Conservation (phyloP, 1,140 invertebrate species). For the Cataglyphis hispanica region DNA sequence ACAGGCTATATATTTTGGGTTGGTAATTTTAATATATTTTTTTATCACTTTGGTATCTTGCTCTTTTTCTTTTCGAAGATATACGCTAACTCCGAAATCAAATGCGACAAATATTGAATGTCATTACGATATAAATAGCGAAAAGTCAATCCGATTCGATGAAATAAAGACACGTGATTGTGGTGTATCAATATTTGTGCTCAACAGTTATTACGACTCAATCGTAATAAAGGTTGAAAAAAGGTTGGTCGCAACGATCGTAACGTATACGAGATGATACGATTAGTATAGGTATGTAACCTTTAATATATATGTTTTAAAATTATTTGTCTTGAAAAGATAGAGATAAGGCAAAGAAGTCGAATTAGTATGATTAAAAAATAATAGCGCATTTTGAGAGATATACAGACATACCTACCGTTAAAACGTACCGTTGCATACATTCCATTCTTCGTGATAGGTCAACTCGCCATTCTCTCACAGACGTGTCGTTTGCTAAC, state of each 20-base stretch:
- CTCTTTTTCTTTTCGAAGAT: neutral
- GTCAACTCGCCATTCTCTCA: slow-evolving; percentile 83
- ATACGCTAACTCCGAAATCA: neutral
- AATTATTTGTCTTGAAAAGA: slow-evolving; percentile 9
- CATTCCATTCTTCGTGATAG: slow-evolving; percentile 82
- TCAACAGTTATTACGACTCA: neutral
- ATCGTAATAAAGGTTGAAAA: neutral
- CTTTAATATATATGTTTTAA: slow-evolving; percentile 13
- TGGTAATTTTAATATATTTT: slow-evolving; percentile 11
- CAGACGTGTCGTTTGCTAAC: slow-evolving; percentile 64
- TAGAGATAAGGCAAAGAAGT: neutral
- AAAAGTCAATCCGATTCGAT: neutral
- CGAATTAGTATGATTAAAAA: neutral
- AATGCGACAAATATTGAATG: neutral
- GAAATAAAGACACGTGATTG: neutral
- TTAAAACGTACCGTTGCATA: slow-evolving; percentile 78
- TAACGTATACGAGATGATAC: slow-evolving; percentile 32
- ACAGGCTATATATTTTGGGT: slow-evolving; percentile 2
- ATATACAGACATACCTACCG: slow-evolving; percentile 2
- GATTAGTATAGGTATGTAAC: slow-evolving; percentile 44
- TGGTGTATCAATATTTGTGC: neutral
- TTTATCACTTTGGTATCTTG: neutral
- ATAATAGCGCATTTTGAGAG: slow-evolving; percentile 38
- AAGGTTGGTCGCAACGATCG: neutral
- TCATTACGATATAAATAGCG: neutral